Evolutionary conservation across 1,140 invertebrate species (phyloP).

Genomic region (Lepidurus couesii): DNA sequence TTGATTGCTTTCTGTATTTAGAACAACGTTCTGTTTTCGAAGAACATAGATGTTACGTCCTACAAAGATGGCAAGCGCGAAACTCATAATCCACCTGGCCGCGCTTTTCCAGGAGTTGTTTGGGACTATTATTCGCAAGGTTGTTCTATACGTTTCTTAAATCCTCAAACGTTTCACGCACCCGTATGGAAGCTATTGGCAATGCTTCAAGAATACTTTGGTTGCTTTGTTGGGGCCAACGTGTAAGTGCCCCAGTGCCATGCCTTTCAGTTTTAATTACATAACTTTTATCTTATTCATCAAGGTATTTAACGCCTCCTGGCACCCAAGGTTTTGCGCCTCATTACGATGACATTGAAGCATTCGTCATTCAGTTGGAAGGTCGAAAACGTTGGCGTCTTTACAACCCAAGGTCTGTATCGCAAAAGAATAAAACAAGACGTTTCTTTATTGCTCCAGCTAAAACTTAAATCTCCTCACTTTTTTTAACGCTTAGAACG

Average conservation of each 20-base stretch:
- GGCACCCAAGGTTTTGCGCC: constrained; percentile 95
- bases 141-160: constrained; percentile 83
- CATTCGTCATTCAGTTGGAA: constrained; percentile 93
- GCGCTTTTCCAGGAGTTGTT: constrained; percentile 61
- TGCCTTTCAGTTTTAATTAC: constrained; percentile 29
- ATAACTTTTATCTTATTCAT: constrained; percentile 35
- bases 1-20: constrained; percentile 41
- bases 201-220: constrained; percentile 88
- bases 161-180: constrained; percentile 82
- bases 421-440: neutral
- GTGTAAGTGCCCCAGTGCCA: constrained; percentile 49
- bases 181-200: constrained; percentile 56
- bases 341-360: constrained; percentile 98
- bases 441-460: constrained; percentile 23
- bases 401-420: constrained; percentile 63
- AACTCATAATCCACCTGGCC: constrained; percentile 77
- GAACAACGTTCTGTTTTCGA: constrained; percentile 68
- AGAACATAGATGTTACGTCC: constrained; percentile 85
- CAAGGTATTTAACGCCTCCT: constrained; percentile 84
- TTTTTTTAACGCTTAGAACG: constrained; percentile 38
- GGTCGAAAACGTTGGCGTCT: constrained; percentile 91
- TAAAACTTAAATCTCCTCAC: constrained; percentile 19
- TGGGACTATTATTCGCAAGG: constrained; percentile 89
- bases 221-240: constrained; percentile 89
- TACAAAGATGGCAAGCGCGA: constrained; percentile 72